phyloP scores from a whole-genome alignment of 2,888 invertebrate genomes.

The Diachrysia chrysitis region DNA sequence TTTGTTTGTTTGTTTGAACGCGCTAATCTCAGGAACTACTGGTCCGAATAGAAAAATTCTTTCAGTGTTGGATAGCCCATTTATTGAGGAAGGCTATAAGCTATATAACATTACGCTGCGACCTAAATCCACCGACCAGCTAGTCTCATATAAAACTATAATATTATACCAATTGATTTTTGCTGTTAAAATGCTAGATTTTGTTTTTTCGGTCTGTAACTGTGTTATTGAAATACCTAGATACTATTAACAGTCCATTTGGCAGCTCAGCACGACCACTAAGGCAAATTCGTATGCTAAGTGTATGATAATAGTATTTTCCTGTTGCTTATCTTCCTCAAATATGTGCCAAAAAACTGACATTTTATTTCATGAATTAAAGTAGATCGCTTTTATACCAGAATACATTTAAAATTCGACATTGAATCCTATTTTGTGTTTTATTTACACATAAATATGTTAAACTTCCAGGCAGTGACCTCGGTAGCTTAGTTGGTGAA shows the following conservation, averaged over 20 bases:
- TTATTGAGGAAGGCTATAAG: too few relatives aligned
- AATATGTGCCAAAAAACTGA: background rate
- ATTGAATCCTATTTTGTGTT: background rate
- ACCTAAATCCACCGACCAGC: too few relatives aligned
- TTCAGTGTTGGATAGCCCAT: too few relatives aligned
- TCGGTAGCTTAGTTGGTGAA: too few relatives aligned
- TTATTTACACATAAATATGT: too few relatives aligned
- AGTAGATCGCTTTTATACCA: background rate
- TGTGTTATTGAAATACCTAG: background rate
- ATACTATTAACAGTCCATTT: background rate
- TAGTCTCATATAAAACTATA: too few relatives aligned
- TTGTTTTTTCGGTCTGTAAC: background rate
- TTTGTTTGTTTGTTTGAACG: too few relatives aligned
- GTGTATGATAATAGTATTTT: conserved; percentile 3
- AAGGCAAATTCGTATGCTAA: background rate
- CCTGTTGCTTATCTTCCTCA: background rate
- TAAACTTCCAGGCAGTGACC: too few relatives aligned
- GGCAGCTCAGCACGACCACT: background rate
- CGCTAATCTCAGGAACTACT: too few relatives aligned
- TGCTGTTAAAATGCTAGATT: background rate
- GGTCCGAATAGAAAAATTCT: too few relatives aligned
- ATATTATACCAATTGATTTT: too few relatives aligned
- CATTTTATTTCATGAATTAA: background rate
- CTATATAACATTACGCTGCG: too few relatives aligned
- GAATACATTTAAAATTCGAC: background rate